Conservation (phyloP, 2,797 vertebrate genomes). For the Falco naumanni region DNA sequence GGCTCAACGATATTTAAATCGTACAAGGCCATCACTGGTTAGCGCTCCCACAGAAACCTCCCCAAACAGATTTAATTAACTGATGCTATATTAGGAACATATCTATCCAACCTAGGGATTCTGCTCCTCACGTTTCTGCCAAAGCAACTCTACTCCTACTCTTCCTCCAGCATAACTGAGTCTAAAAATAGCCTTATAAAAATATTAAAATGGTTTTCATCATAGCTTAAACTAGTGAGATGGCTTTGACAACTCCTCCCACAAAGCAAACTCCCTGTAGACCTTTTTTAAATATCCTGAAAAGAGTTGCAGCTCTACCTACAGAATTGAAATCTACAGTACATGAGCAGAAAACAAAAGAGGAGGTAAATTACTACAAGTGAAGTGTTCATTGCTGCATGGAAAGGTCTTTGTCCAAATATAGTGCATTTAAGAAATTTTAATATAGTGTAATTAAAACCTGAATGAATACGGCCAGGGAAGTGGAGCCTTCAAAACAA, state of each 20-base stretch:
- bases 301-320: not conserved
- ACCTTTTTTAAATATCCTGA: not conserved
- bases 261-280: not conserved
- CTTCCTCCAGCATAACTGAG: not conserved
- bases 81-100: not conserved
- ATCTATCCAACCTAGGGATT: not conserved
- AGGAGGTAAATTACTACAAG: not conserved
- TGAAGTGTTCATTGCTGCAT: not conserved
- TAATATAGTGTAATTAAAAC: slow-evolving; percentile 30
- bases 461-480: not conserved
- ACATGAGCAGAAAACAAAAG: not conserved
- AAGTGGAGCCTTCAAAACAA: slow-evolving; percentile 31
- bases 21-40: not conserved
- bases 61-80: slow-evolving; percentile 12
- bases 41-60: not conserved
- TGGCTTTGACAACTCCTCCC: slow-evolving; percentile 3
- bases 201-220: slow-evolving; percentile 37
- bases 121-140: not conserved
- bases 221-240: not conserved
- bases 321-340: not conserved
- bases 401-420: slow-evolving; percentile 14
- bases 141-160: slow-evolving; percentile 26
- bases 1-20: not conserved
- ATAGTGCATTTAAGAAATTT: not conserved
- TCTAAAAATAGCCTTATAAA: slow-evolving; percentile 28